Conservation (phyloP, 2,888 invertebrate genomes). For the Chelonus formosanus region DNA sequence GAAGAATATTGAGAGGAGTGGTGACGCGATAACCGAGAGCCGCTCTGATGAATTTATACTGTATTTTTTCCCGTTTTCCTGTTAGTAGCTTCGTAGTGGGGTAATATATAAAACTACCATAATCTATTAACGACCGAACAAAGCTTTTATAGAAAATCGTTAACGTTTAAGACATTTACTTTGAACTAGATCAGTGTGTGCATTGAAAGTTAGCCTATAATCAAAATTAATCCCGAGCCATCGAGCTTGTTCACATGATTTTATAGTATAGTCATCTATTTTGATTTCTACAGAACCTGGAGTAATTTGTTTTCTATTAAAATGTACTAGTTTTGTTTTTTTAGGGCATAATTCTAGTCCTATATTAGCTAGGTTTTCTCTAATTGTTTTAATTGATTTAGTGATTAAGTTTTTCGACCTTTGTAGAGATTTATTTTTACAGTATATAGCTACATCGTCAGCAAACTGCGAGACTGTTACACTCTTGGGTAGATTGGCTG, state of each 20-base stretch:
- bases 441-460: background rate
- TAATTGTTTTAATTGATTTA: background rate
- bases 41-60: too few species aligned
- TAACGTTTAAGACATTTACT: background rate
- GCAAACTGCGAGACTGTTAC: background rate
- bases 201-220: background rate
- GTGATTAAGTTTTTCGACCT: background rate
- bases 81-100: too few species aligned
- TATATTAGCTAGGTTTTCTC: background rate
- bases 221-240: background rate
- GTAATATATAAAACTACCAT: too few species aligned
- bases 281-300: background rate
- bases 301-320: background rate
- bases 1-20: too few species aligned
- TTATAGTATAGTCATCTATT: background rate
- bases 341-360: background rate
- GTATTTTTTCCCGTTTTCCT: too few species aligned
- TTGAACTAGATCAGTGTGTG: background rate
- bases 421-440: background rate
- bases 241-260: background rate
- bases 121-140: too few species aligned
- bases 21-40: too few species aligned
- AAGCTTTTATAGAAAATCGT: too few species aligned
- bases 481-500: background rate
- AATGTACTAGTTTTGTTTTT: slow-evolving; percentile 2